Evolutionary conservation across 2,888 invertebrate species (phyloP).

Genomic region (Eretmocerus hayati): DNA sequence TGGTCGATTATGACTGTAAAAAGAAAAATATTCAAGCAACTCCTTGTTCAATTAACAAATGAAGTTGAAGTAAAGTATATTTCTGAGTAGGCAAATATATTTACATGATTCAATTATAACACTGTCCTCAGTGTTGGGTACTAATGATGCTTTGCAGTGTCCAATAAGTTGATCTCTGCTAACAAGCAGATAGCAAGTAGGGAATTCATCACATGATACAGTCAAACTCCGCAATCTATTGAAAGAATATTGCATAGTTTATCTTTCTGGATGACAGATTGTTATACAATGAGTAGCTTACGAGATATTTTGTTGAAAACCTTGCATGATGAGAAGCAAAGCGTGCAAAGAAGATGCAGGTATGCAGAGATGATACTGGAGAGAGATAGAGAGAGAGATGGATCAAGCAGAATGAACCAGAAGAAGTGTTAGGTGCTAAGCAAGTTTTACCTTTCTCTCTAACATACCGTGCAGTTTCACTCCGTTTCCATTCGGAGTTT

Average conservation of each 20-base stretch:
- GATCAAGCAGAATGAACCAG: slow-evolving; percentile 7
- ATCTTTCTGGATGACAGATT: no score
- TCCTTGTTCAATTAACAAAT: not conserved
- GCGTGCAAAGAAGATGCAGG: not conserved
- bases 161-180: slow-evolving; percentile 57
- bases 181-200: slow-evolving; percentile 65
- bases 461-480: slow-evolving; percentile 62
- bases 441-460: slow-evolving; percentile 11
- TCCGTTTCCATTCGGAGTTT: slow-evolving; percentile 83
- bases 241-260: slow-evolving; percentile 3
- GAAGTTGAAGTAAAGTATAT: not conserved
- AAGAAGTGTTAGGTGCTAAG: slow-evolving; percentile 10
- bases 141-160: slow-evolving; percentile 70
- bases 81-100: no score
- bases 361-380: slow-evolving; percentile 1
- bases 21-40: slow-evolving; percentile 1
- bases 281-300: no score
- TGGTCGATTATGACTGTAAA: slow-evolving; percentile 65
- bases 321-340: not conserved
- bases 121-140: slow-evolving; percentile 62
- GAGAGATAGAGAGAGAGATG: slow-evolving; percentile 4
- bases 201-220: slow-evolving; percentile 65
- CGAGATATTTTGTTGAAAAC: no score
- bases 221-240: slow-evolving; percentile 61
- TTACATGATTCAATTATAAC: slow-evolving; percentile 71